These are phyloP conservation scores for Nomia melanderi DNA, from an alignment of 1,140 invertebrate species.

Conservation along the genomic window DNA sequence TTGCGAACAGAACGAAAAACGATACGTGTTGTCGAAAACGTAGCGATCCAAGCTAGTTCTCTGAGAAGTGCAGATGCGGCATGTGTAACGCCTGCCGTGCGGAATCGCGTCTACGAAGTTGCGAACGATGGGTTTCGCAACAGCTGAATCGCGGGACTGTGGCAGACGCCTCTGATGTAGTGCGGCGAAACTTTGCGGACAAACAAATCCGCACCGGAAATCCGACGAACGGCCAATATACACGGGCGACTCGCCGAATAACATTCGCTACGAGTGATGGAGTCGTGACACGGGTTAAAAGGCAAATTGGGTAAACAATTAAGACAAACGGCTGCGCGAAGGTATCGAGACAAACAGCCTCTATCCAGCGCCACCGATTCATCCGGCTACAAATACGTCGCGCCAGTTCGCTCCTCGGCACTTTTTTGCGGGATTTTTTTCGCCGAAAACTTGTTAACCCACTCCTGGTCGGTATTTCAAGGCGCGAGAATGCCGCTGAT, in stretches of 20 bases:
- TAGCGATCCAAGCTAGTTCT: constrained; percentile 60
- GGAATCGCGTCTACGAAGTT: constrained; percentile 73
- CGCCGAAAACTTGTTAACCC: constrained; percentile 2
- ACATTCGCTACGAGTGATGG: constrained; percentile 64
- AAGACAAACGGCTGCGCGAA: constrained; percentile 57
- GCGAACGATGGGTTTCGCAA: constrained; percentile 74
- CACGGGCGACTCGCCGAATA: constrained; percentile 56
- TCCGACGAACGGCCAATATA: constrained; percentile 72
- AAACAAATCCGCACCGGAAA: constrained; percentile 79
- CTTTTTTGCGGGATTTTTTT: background rate
- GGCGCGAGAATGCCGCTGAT: constrained; percentile 48
- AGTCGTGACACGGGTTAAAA: constrained; percentile 68
- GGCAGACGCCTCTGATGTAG: constrained; percentile 74
- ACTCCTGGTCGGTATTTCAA: background rate
- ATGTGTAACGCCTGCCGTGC: constrained; percentile 58
- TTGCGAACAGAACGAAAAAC: constrained; percentile 30
- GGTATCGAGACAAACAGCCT: constrained; percentile 63
- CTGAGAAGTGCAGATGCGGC: constrained; percentile 70
- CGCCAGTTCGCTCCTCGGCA: background rate
- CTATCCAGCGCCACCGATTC: background rate
- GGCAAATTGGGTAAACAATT: constrained; percentile 70
- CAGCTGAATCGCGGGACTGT: constrained; percentile 72
- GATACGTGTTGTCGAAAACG: constrained; percentile 57
- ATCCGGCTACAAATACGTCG: constrained; percentile 2
- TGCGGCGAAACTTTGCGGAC: constrained; percentile 77